Base-by-base conservation (phyloP, 2,888 invertebrate species). In the Phortica okadai region DNA sequence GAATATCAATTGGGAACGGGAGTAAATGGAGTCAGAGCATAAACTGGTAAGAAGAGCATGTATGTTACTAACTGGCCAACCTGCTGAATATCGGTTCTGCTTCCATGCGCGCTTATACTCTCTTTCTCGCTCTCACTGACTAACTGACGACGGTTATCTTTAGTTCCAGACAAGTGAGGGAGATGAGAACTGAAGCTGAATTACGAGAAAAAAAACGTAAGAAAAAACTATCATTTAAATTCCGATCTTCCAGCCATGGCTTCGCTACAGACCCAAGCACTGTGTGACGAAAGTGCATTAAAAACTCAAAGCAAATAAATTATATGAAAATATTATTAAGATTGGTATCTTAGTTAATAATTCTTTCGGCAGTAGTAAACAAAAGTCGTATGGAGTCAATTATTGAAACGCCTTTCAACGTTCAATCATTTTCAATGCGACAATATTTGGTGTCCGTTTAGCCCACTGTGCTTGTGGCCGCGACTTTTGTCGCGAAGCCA, bases 231-330 rank as follows among this genome's bases (percentile, higher is more conserved):
- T 58, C 67, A 74, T 85, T 85, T 82, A 85, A 85, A 85, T 85
- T 86, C 85, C 87, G 77, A 86, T 85, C 86, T 85, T 85, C 85
- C 85, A 85, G 85, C 82, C 14, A 7, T 21, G 42, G 21, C 56
- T 72, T 80, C 78, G 64, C 76, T 80, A 66, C 76, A 62, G 73
- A 14, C 33, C 16, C 73, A 42, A 44, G n/a, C 64, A 16, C 70
- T 21, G 82, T 80, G 76, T 79, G 62, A 59, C 74, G 21, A 50
- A 58, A 69, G 21, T 21, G 1, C 21, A 21, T 21, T 21, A 21
- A 21, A 21, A 21, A 21, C 21, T 21, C 21, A 21, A 21, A 21
- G 21, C 21, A 21, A 21, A 21, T 21, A 21, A 21, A 21, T 21
- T 21, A 21, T 21, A 21, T 21, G 21, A 21, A 21, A 21, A 21